Evolutionary conservation across 1,140 invertebrate species (phyloP).

Genomic region (Saccostrea cuccullata): DNA sequence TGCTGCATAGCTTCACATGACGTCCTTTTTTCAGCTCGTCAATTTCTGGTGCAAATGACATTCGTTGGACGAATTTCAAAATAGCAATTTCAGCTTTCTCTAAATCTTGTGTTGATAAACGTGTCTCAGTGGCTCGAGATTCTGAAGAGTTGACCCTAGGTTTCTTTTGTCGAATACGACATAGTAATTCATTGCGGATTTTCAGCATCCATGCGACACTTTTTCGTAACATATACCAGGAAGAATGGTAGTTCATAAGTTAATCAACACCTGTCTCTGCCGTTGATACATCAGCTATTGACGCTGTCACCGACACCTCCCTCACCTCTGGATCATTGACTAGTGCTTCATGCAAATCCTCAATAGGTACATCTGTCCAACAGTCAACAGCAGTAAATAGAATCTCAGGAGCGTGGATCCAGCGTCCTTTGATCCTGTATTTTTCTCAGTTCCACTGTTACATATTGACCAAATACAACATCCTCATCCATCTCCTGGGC

Average conservation of each 20-base stretch:
- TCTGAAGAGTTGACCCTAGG: no score
- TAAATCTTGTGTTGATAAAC: no score
- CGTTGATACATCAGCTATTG: neutral
- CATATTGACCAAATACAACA: neutral
- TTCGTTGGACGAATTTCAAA: no score
- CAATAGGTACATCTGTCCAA: neutral
- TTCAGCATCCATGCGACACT: no score
- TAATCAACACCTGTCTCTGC: no score
- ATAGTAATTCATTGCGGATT: no score
- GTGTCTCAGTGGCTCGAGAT: no score
- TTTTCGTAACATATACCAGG: no score
- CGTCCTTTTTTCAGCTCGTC: neutral
- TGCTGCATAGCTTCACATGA: neutral
- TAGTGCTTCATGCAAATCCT: neutral
- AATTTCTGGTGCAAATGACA: neutral
- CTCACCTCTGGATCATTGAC: slow-evolving; percentile 49
- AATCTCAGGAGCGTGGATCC: slow-evolving; percentile 45
- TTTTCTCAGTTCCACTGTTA: neutral
- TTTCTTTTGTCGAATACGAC: no score
- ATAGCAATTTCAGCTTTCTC: no score
- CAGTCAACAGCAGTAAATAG: neutral
- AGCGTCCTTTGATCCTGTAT: slow-evolving; percentile 3
- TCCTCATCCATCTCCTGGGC: neutral
- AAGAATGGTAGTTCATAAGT: no score
- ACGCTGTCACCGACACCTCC: neutral